phyloP scores from a whole-genome alignment of 2,797 vertebrate species.

The Aldrovandia affinis region DNA sequence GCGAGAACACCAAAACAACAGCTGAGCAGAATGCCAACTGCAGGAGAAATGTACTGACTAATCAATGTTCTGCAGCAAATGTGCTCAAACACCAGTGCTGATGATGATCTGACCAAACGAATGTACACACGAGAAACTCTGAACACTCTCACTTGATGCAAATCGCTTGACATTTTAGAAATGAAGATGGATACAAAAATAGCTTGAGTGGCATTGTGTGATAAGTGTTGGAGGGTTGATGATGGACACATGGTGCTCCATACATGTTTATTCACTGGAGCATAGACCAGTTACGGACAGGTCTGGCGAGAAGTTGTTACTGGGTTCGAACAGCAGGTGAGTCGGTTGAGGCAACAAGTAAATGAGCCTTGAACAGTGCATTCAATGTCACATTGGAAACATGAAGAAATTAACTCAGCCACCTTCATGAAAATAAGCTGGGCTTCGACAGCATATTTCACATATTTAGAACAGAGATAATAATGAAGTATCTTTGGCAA shows the following conservation, averaged over 20 bases:
- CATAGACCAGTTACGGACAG: background rate
- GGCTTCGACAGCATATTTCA: no score
- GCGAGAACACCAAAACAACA: constrained; percentile 34
- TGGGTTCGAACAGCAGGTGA: background rate
- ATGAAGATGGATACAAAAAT: background rate
- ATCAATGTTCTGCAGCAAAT: constrained; percentile 39
- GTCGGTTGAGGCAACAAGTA: background rate
- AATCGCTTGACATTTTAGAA: background rate
- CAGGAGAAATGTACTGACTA: constrained; percentile 39
- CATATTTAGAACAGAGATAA: background rate
- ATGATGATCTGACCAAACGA: background rate
- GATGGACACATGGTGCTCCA: background rate
- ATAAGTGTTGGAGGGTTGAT: background rate
- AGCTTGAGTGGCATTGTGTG: background rate
- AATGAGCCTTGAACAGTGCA: background rate
- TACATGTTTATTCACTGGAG: background rate
- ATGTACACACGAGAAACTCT: background rate
- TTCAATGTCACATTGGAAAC: background rate
- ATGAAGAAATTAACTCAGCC: background rate
- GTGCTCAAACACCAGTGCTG: background rate
- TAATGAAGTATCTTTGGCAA: background rate
- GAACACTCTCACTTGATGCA: background rate
- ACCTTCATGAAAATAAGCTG: background rate
- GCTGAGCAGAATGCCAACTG: constrained; percentile 45
- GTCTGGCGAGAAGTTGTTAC: background rate